Base-by-base conservation (phyloP, 2,113 vertebrate genomes). In the Charina bottae region DNA sequence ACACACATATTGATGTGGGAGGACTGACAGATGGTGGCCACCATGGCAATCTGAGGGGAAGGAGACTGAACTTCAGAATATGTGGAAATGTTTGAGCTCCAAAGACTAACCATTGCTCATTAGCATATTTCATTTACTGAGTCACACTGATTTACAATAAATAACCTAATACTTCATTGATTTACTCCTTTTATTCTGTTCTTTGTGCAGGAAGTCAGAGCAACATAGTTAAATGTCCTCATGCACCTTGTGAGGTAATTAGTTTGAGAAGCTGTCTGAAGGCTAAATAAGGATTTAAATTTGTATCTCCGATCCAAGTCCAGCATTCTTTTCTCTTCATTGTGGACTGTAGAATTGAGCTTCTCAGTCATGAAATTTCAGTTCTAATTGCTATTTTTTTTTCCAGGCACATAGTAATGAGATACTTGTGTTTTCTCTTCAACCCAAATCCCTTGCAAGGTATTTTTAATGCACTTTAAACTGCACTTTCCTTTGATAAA, bases 381-480 rank as follows among this genome's bases (percentile, higher is more conserved):
- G 1, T 87, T 54, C 56, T 5, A 68, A 12, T 23, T 49, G 0
- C n/a, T 72, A 72, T 89, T 56, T 60, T 33, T 1, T 37, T 62
- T 92, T 88, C 53, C 97, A 99, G 99, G 99, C 98, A 95, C 99
- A 99, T 95, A 99, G 99, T 93, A 99, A 99, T 0, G 98, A 99
- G 96, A 96, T 99, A 58, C 97, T 99, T 0, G 96, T 99, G 94
- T 99, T 99, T 96, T 98, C 97, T 17, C 98, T 99, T 58, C 99
- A 99, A 91, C 99, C 99, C 26, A 98, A 99, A 96, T 98, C 99
- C 58, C 98, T 99, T 0, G 97, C 98, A 15, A 97, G 99, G 99
- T 99, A 96, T 42, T 33, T 59, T 37, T 98, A 78, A 6, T 0
- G 0, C 0, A 15, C 58, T 60, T 88, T 28, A 53, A 49, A 54